Base-by-base conservation (phyloP, 1,140 invertebrate genomes). In the Heliconius himera region DNA sequence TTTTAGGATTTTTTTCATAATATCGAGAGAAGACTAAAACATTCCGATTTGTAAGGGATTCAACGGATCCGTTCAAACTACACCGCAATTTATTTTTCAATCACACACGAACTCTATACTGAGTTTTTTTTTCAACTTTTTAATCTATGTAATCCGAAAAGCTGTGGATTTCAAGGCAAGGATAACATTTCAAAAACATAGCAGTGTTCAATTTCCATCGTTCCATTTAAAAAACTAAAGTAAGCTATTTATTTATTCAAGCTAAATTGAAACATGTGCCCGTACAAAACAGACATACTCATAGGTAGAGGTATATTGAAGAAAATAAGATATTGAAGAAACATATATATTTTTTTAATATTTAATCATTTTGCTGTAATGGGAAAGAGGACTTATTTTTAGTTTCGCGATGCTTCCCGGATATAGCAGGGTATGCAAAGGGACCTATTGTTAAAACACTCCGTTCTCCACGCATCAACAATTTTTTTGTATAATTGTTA, bases 21-120 rank as follows among this genome's bases (percentile, higher is more conserved):
- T 20, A 33, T 70, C 20, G 4, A 33, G 33, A 29, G 26, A 36
- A 33, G 18, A 33, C 70, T 33, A 70, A 36, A 70, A 70, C 70
- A 60, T 56, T 76, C 66, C 26, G 74, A 76, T 76, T 76, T 56
- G 38, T 66, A 76, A 70, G 36, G 60, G 74, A 66, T 76, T 70
- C 74, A 76, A 77, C 56, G 71, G 33, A 46, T 73, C 26, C 54
- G 38, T 74, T 73, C 56, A 76, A 81, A 77, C 56, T 81, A 77
- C 79, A 77, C 71, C 54, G 75, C 79, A 81, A 81, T 81, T 77
- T 81, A 81, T 81, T 81, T 81, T 81, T 76, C 79, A 81, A 81
- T 81, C 79, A 81, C 56, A 80, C 70, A 77, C 75, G 79, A 77
- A 81, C 66, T 79, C 54, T 70, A 74, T 26, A 71, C 71, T 36